phyloP scores from a whole-genome alignment of 2,888 invertebrate genomes.

The Drosophila melanosoma region DNA sequence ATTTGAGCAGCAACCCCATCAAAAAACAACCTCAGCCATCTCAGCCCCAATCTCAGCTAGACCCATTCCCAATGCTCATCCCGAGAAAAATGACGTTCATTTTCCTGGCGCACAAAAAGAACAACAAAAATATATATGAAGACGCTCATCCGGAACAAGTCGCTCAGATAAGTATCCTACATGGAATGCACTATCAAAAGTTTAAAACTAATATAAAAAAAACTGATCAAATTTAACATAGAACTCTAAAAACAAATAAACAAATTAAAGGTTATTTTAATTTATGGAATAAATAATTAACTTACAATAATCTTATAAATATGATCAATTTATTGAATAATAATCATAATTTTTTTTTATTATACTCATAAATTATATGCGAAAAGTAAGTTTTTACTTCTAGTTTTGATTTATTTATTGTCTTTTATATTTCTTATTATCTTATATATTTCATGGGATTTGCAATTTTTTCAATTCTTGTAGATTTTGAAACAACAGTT shows the following conservation, averaged over 20 bases:
- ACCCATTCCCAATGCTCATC: slow-evolving; percentile 31
- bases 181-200: slow-evolving; percentile 30
- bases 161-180: background rate
- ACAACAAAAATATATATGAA: background rate
- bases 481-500: background rate
- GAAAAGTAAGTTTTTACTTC: too few relatives aligned
- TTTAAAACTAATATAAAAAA: too few relatives aligned
- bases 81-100: slow-evolving; percentile 60
- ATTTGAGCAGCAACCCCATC: slow-evolving; percentile 45
- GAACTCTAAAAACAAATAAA: background rate
- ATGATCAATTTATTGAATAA: background rate
- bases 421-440: too few relatives aligned
- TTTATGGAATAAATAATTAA: background rate
- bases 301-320: background rate
- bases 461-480: background rate
- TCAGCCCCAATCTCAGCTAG: background rate
- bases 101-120: slow-evolving; percentile 40
- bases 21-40: background rate
- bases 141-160: background rate
- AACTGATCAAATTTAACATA: background rate
- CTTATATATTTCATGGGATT: accelerated
- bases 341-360: background rate
- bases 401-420: background rate
- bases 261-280: background rate
- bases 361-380: background rate